Evolutionary conservation across 2,888 invertebrate genomes (phyloP).

Genomic region (Nymphalis polychloros): DNA sequence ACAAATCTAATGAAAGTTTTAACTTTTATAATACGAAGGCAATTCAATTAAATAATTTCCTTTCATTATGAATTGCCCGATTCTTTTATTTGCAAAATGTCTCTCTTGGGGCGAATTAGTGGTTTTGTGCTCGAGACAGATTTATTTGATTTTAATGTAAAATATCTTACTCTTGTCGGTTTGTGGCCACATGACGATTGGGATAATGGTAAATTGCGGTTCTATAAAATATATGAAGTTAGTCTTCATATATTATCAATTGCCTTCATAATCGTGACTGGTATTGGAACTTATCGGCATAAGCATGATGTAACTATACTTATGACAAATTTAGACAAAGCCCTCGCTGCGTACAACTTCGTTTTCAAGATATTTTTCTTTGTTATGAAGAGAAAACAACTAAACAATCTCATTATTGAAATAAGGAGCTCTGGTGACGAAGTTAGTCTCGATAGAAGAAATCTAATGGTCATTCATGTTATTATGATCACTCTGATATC

Average conservation of each 20-base stretch:
- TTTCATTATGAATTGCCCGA: neutral
- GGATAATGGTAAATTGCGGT: conserved; percentile 38
- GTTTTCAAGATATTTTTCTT: conserved; percentile 58
- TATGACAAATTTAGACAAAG: conserved; percentile 60
- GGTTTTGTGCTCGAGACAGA: conserved; percentile 40
- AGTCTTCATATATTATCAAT: conserved; percentile 49
- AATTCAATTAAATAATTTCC: conserved; percentile 6
- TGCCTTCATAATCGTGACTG: conserved; percentile 49
- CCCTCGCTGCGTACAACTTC: conserved; percentile 58
- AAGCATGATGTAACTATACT: conserved; percentile 49
- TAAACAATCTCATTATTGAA: conserved; percentile 54
- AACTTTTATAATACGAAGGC: conserved; percentile 19
- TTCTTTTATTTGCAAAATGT: conserved; percentile 32
- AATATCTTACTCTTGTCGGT: conserved; percentile 59
- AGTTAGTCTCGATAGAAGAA: conserved; percentile 50
- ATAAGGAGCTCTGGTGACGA: conserved; percentile 60
- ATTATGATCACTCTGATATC: conserved; percentile 48
- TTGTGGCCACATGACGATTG: conserved; percentile 60
- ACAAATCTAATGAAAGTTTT: neutral
- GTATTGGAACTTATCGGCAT: conserved; percentile 54
- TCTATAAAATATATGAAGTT: conserved; percentile 57
- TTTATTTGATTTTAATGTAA: conserved; percentile 62
- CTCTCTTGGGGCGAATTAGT: conserved; percentile 24
- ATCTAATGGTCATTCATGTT: conserved; percentile 53
- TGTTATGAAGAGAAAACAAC: conserved; percentile 47